Evolutionary conservation across 2,113 vertebrate species (phyloP), one percentile per base, ranked within the genome.

Genomic region (Phodopus roborovskii): DNA sequence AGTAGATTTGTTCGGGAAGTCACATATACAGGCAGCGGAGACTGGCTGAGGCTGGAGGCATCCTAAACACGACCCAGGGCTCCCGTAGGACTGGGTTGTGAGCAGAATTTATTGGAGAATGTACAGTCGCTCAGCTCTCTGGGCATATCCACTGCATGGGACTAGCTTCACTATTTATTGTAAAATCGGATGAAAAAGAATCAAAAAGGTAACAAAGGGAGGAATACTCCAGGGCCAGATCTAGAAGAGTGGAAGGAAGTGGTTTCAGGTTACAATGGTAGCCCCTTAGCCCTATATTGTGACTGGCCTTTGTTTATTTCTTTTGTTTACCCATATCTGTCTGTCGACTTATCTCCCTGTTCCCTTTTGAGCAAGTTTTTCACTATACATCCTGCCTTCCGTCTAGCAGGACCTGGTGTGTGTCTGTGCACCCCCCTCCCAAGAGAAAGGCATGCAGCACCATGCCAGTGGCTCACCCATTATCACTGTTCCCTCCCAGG

Each of bases 401-500:
- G 42, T 22, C 73, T 11, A 45, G 45, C 45, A 45, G 45, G 45
- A 45, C 45, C 45, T n/a, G n/a, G n/a, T n/a, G 50, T 50, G 50
- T 50, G 50, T 50, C 50, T 50, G 50, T 50, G 11, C 50, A 50
- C 50, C 50, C 50, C 48, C 50, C 50, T 11, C 50, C 50, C 5
- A 1, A 8, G 6, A 45, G 45, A 64, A 15, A 78, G 58, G 10
- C 11, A 9, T 13, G 88, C 4, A 12, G 33, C 22, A 7, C 71
- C n/a, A 24, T 7, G 15, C 30, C 73, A 22, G 19, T 19, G 5
- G 9, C 13, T 90, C 73, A 92, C 50, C 45, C 4, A 7, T 91
- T 19, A 68, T 50, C 22, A 56, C 45, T 36, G 22, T 82, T 84
- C 77, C 77, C 33, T 22, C 73, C 39, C 62, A 99, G 99, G 93